Conservation (phyloP, 2,888 invertebrate genomes). For the Lasioglossum zephyrum region DNA sequence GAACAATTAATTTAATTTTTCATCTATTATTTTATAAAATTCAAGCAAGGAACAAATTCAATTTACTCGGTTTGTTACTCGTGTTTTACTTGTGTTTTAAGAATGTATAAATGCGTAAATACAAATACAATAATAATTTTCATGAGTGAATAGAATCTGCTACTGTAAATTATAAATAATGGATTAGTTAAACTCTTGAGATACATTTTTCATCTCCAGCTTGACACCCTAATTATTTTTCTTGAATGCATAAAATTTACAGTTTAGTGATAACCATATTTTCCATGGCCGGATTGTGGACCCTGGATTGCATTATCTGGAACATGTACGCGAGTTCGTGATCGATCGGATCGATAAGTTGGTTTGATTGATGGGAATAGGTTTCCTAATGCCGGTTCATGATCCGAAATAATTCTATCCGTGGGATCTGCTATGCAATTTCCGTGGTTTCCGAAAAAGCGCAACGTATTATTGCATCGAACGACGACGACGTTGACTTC, state of each 20-base stretch:
- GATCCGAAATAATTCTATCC: slow-evolving; percentile 55
- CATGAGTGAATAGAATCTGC: too few species aligned
- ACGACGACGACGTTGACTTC: slow-evolving; percentile 49
- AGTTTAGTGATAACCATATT: not conserved
- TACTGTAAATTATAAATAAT: not conserved
- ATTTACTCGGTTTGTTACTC: not conserved
- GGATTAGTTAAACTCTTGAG: not conserved
- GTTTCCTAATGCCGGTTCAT: slow-evolving; percentile 33
- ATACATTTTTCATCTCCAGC: not conserved
- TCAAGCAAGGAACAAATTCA: not conserved
- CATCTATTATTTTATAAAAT: not conserved
- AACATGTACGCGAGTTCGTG: not conserved
- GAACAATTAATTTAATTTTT: too few species aligned
- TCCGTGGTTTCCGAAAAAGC: slow-evolving; percentile 41
- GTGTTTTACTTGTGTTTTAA: not conserved
- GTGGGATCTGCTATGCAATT: slow-evolving; percentile 56
- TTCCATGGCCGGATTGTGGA: not conserved
- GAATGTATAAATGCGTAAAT: too few species aligned
- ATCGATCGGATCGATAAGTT: slow-evolving; percentile 43
- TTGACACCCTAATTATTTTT: not conserved
- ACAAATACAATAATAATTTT: too few species aligned
- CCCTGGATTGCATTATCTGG: not conserved
- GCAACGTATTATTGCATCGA: slow-evolving; percentile 61
- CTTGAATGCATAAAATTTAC: not conserved
- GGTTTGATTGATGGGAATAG: slow-evolving; percentile 25